Base-by-base conservation (phyloP, 1,140 invertebrate species). In the Neoseiulus cucumeris region DNA sequence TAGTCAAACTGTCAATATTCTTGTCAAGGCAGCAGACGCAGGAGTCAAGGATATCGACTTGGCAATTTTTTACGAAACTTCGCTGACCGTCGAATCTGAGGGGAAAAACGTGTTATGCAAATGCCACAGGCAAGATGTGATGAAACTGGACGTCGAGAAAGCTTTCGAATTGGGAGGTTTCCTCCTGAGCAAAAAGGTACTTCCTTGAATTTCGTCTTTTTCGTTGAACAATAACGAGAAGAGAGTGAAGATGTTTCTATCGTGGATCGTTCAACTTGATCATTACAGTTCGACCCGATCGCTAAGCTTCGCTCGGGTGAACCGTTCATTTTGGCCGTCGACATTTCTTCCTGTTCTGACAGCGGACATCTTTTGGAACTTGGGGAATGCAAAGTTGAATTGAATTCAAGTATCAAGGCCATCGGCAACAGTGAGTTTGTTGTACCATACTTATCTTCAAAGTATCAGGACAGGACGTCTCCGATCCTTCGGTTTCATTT, bases 161-260 rank as follows among this genome's bases (percentile, higher is more conserved):
- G 74, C 76, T 7, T 76, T 78, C 71, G 72, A 76, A 64, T 73
- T 78, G 18, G 70, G 71, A 9, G 70, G 75, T 18, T 74, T 74
- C 42, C 68, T 75, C 1, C 70, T 74, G 65, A 75, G 74, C 28
- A 71, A 74, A 68, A 77, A 77, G 69, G 75, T 76, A 72, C 45
- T 68, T 51, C 2, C 64, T 66, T n/a, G n/a, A n/a, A n/a, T n/a
- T n/a, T n/a, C n/a, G n/a, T n/a, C n/a, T n/a, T n/a, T n/a, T n/a
- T n/a, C n/a, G n/a, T n/a, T n/a, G n/a, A n/a, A n/a, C n/a, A n/a
- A n/a, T n/a, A n/a, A n/a, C n/a, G n/a, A n/a, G n/a, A n/a, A n/a
- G n/a, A n/a, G n/a, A n/a, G n/a, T n/a, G n/a, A n/a, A n/a, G n/a
- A n/a, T n/a, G n/a, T n/a, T n/a, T n/a, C n/a, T n/a, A n/a, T n/a